Percentiles rank a stretch among this genome's conserved stretches.
Conservation (phyloP, 2,797 vertebrate species). For the Pantherophis alleghaniensis region DNA sequence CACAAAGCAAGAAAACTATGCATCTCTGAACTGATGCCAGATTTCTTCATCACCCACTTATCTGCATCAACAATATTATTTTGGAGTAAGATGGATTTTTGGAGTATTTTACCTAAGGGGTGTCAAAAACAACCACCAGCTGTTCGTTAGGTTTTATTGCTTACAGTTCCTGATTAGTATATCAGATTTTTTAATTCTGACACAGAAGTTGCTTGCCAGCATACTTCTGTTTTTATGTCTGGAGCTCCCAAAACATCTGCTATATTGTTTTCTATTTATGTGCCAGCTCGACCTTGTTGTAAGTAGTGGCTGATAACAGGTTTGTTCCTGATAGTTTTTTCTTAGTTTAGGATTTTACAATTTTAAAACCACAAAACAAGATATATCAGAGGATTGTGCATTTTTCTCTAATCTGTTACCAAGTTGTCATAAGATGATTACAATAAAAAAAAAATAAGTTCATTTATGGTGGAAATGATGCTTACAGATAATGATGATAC, state of each 20-base stretch:
- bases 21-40: not conserved
- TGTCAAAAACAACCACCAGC: not conserved
- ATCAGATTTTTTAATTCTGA: conserved; percentile 4
- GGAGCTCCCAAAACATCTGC: conserved; percentile 22
- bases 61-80: not conserved
- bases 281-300: conserved; percentile 4
- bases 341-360: not conserved
- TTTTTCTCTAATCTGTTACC: not conserved
- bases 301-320: conserved; percentile 2
- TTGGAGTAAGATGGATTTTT: not conserved
- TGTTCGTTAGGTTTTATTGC: not conserved
- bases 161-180: not conserved
- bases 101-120: not conserved
- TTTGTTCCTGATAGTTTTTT: not conserved
- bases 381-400: not conserved
- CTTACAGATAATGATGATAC: not conserved
- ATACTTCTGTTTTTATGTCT: not conserved
- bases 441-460: not conserved
- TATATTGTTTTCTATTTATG: conserved; percentile 1
- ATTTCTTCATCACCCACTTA: not conserved
- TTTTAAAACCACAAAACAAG: not conserved
- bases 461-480: not conserved
- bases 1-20: not conserved
- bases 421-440: not conserved
- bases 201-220: not conserved